Conservation (phyloP, 2,888 invertebrate species). For the Hylaea fasciaria region DNA sequence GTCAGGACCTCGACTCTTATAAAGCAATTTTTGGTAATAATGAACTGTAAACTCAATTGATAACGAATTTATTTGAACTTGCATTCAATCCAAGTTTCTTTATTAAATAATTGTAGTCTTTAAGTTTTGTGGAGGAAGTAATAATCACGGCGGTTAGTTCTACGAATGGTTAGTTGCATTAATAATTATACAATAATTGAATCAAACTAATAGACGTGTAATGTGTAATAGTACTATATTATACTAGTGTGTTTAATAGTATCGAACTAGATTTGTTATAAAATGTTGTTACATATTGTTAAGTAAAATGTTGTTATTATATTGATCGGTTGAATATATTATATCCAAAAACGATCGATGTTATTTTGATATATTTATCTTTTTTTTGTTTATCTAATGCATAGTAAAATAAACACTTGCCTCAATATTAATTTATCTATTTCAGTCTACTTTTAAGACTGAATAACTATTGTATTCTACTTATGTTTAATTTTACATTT, state of each 20-base stretch:
- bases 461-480: constrained; percentile 16
- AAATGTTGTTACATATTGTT: neutral
- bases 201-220: too few relatives aligned
- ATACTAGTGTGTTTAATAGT: neutral
- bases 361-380: neutral
- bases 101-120: neutral
- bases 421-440: constrained; percentile 18
- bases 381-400: neutral
- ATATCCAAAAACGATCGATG: too few relatives aligned
- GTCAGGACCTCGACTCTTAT: too few relatives aligned
- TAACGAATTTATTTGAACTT: neutral
- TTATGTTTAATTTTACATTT: constrained; percentile 34
- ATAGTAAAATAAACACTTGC: constrained; percentile 26
- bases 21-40: too few relatives aligned
- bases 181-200: too few relatives aligned
- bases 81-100: too few relatives aligned
- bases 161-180: neutral
- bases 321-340: neutral
- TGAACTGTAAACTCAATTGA: too few relatives aligned
- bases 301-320: neutral
- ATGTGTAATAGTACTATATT: neutral
- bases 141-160: too few relatives aligned
- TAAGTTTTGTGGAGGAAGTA: too few relatives aligned
- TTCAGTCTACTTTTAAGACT: constrained; percentile 37
- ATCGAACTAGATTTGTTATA: neutral